A percentile compares a stretch with the other conserved stretches of the same genome.
Conservation (phyloP, 2,797 vertebrate genomes). For the Sebastes iracundus region DNA sequence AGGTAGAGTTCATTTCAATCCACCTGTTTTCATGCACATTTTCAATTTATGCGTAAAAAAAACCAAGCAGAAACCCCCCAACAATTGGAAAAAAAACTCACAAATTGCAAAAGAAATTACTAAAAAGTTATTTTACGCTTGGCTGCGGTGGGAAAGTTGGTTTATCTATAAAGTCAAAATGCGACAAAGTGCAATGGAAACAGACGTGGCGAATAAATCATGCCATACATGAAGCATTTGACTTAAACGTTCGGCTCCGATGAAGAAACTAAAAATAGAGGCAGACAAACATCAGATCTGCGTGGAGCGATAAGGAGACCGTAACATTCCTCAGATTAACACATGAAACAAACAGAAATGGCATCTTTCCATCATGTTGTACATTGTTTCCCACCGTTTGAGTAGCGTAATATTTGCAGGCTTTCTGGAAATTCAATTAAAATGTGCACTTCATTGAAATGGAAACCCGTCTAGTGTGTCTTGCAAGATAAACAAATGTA, state of each 20-base stretch:
- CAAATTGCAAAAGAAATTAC: neutral
- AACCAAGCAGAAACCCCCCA: neutral
- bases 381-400: neutral
- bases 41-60: neutral
- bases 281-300: neutral
- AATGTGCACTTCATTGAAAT: neutral
- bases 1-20: neutral
- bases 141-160: neutral
- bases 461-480: neutral
- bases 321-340: neutral
- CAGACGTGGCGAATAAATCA: neutral
- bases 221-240: neutral
- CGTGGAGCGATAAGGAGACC: neutral
- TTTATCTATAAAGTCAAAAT: neutral
- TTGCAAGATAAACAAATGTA: neutral
- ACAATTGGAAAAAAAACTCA: fast-evolving
- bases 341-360: neutral
- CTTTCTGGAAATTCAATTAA: neutral
- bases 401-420: neutral
- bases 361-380: neutral
- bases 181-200: neutral
- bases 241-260: neutral
- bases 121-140: neutral
- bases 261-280: neutral
- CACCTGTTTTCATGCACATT: neutral